Conservation (phyloP, 2,888 invertebrate species). For the Notodonta dromedarius region DNA sequence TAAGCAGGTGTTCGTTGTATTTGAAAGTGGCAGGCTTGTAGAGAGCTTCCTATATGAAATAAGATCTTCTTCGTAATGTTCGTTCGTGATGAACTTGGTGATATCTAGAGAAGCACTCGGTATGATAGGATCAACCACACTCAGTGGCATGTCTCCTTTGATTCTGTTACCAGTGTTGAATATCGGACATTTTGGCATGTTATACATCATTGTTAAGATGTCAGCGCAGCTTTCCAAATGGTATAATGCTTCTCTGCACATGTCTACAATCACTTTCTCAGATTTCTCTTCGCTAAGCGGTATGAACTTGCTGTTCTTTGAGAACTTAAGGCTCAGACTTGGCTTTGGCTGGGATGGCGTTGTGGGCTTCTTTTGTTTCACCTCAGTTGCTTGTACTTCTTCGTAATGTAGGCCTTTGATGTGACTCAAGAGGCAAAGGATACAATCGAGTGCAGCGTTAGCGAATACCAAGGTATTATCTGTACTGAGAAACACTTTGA, state of each 20-base stretch:
- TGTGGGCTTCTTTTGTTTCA: conserved; percentile 66
- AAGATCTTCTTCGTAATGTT: conserved; percentile 87
- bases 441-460: conserved; percentile 97
- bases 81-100: conserved; percentile 87
- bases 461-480: conserved; percentile 97
- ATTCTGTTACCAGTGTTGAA: conserved; percentile 95
- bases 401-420: conserved; percentile 88
- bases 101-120: conserved; percentile 88
- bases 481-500: conserved; percentile 95
- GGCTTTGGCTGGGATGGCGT: conserved; percentile 65
- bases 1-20: conserved; percentile 82
- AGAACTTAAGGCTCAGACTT: conserved; percentile 71
- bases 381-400: conserved; percentile 77
- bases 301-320: conserved; percentile 78
- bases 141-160: conserved; percentile 90
- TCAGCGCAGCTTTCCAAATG: conserved; percentile 94
- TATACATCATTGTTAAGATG: conserved; percentile 95
- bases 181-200: conserved; percentile 97
- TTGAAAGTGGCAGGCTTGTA: conserved; percentile 77
- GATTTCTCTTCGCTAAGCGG: conserved; percentile 77
- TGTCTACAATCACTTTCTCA: conserved; percentile 81
- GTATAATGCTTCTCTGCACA: conserved; percentile 91
- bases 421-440: conserved; percentile 92
- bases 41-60: conserved; percentile 86
- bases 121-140: conserved; percentile 93